These are phyloP conservation scores for Paedocypris micromegethes DNA, from an alignment of 2,797 vertebrate species.

Conservation along the genomic window DNA sequence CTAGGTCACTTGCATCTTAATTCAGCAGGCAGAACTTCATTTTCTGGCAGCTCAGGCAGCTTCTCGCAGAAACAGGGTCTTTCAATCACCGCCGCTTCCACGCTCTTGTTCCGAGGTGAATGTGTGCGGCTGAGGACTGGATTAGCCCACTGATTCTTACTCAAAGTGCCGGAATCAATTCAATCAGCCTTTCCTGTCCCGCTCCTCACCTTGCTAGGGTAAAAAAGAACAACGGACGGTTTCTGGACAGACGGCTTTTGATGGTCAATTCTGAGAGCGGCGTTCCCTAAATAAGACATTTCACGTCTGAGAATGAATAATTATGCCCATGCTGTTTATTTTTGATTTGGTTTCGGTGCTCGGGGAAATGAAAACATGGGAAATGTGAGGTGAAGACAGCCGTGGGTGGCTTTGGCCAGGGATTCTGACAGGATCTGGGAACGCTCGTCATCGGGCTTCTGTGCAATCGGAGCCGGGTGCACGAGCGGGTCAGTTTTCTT, in stretches of 20 bases:
- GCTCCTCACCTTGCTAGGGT: constrained; percentile 11
- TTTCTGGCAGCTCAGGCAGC: constrained; percentile 43
- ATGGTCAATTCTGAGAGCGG: too few species aligned
- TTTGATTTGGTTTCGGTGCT: too few species aligned
- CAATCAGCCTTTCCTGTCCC: constrained; percentile 40
- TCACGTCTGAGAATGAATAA: too few species aligned
- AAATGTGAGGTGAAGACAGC: background rate
- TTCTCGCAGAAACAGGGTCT: constrained; percentile 40
- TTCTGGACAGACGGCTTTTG: too few species aligned
- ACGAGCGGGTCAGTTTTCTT: constrained; percentile 38
- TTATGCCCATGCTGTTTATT: too few species aligned
- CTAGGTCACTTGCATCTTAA: constrained; percentile 53
- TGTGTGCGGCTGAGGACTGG: constrained; percentile 38
- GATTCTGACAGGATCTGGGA: constrained; percentile 18
- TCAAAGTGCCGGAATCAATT: constrained; percentile 43
- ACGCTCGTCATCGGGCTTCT: constrained; percentile 38
- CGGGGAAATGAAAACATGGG: background rate
- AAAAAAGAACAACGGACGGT: too few species aligned
- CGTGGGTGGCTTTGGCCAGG: background rate
- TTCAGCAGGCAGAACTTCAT: constrained; percentile 38
- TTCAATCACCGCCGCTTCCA: constrained; percentile 40
- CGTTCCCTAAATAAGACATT: too few species aligned
- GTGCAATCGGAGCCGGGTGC: constrained; percentile 38
- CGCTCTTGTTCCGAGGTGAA: constrained; percentile 50
- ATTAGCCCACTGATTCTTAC: constrained; percentile 37